phyloP scores from a whole-genome alignment of 2,113 vertebrate genomes.

The Ancistrus triradiatus region DNA sequence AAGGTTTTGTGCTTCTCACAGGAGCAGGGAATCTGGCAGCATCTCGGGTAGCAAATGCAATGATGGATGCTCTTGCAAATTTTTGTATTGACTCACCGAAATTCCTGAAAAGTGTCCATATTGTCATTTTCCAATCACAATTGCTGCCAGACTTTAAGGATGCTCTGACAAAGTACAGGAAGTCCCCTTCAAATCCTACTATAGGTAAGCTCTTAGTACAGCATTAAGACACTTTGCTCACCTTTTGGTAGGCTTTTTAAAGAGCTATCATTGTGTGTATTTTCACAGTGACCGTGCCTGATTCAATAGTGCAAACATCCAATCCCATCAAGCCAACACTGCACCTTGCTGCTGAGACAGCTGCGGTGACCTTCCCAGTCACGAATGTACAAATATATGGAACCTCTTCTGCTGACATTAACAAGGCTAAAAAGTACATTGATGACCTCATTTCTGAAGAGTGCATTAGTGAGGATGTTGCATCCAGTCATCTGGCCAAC shows the following conservation, averaged over 20 bases:
- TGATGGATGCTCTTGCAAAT: slow-evolving; percentile 45
- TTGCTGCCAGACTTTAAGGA: slow-evolving; percentile 50
- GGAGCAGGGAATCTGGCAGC: slow-evolving; percentile 51
- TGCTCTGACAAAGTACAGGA: slow-evolving; percentile 41
- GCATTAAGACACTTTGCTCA: not conserved
- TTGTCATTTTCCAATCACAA: slow-evolving; percentile 52
- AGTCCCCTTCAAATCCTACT: slow-evolving; percentile 6
- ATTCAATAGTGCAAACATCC: not conserved
- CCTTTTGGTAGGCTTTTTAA: not conserved
- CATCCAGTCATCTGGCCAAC: slow-evolving; percentile 14
- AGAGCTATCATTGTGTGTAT: too few species aligned
- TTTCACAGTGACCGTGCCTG: too few species aligned
- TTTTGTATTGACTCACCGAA: slow-evolving; percentile 24
- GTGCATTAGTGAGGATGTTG: slow-evolving; percentile 33
- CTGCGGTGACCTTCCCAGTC: slow-evolving; percentile 33
- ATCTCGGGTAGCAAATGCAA: slow-evolving; percentile 42
- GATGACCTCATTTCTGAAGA: slow-evolving; percentile 48
- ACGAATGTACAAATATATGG: slow-evolving; percentile 44
- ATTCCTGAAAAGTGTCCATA: slow-evolving; percentile 42
- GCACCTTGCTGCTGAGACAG: slow-evolving; percentile 4
- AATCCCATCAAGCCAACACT: not conserved
- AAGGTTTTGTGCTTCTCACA: slow-evolving; percentile 14
- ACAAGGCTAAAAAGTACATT: slow-evolving; percentile 42
- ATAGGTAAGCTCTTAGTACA: not conserved
- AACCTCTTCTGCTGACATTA: slow-evolving; percentile 10